These are phyloP conservation scores for Corbicula japonica DNA, from an alignment of 2,888 invertebrate species.

Conservation along the genomic window DNA sequence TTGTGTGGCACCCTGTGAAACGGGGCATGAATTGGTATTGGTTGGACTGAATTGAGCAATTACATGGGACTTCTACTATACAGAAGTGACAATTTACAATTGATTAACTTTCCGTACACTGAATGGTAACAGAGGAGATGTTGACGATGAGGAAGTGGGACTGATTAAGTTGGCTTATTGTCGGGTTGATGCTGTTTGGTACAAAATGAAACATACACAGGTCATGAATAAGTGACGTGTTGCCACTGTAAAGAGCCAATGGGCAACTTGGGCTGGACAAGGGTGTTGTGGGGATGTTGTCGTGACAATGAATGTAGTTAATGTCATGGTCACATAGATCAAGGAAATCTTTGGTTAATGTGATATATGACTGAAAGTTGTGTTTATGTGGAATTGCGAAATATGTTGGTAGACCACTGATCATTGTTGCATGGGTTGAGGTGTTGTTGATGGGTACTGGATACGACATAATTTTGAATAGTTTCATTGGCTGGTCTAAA, in stretches of 20 bases:
- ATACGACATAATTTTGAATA: conserved; percentile 16
- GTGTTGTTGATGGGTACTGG: conserved; percentile 6
- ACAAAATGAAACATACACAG: conserved; percentile 11
- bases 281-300: not conserved
- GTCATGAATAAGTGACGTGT: conserved; percentile 8
- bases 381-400: not conserved
- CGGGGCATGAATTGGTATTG: not conserved
- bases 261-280: not conserved
- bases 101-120: not conserved
- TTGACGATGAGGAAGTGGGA: conserved; percentile 11
- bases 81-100: conserved; percentile 7
- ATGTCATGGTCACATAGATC: not conserved
- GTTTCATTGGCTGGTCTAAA: conserved; percentile 4
- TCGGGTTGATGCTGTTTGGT: not conserved
- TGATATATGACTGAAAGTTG: too few relatives aligned
- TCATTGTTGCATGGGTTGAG: conserved; percentile 9
- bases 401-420: conserved; percentile 1
- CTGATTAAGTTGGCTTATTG: conserved; percentile 15
- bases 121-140: not conserved
- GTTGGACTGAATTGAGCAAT: not conserved
- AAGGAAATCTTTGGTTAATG: not conserved
- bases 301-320: conserved; percentile 11
- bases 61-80: not conserved
- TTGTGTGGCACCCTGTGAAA: not conserved
- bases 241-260: not conserved